phyloP scores from a whole-genome alignment of 2,888 invertebrate genomes.

The Thumatha senex region DNA sequence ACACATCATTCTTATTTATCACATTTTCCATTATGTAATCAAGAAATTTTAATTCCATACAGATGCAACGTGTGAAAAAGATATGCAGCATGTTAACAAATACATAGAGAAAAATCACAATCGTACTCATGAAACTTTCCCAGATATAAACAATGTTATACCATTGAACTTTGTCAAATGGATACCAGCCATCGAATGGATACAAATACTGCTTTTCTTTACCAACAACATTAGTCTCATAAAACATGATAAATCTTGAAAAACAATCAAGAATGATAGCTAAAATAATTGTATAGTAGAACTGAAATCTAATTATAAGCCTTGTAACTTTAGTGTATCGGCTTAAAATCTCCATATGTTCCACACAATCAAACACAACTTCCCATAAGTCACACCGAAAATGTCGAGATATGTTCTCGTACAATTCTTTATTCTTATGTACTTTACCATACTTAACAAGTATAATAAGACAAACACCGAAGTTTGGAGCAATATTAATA shows the following conservation, averaged over 20 bases:
- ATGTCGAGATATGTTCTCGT: constrained; percentile 53
- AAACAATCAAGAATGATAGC: constrained; percentile 53
- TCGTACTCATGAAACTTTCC: constrained; percentile 64
- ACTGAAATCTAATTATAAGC: constrained; percentile 50
- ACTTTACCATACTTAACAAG: constrained; percentile 58
- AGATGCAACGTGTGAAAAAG: constrained; percentile 55
- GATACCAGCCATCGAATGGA: constrained; percentile 73
- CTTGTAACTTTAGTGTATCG: constrained; percentile 45
- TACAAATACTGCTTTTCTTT: constrained; percentile 52
- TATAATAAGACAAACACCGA: constrained; percentile 62
- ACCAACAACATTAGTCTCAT: constrained; percentile 45
- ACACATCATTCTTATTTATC: constrained; percentile 46
- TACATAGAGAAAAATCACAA: constrained; percentile 55
- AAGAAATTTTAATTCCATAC: constrained; percentile 66
- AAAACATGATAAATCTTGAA: constrained; percentile 64
- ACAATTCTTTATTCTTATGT: constrained; percentile 46
- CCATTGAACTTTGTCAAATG: constrained; percentile 66
- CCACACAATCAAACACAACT: constrained; percentile 38
- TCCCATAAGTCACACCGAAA: constrained; percentile 57
- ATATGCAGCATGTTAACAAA: constrained; percentile 59
- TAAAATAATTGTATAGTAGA: constrained; percentile 52
- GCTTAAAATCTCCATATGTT: constrained; percentile 46
- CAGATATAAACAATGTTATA: constrained; percentile 61
- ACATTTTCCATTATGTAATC: constrained; percentile 51
- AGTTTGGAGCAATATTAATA: constrained; percentile 64